Evolutionary conservation across 2,888 invertebrate species (phyloP).

Genomic region (Melanchra persicariae): DNA sequence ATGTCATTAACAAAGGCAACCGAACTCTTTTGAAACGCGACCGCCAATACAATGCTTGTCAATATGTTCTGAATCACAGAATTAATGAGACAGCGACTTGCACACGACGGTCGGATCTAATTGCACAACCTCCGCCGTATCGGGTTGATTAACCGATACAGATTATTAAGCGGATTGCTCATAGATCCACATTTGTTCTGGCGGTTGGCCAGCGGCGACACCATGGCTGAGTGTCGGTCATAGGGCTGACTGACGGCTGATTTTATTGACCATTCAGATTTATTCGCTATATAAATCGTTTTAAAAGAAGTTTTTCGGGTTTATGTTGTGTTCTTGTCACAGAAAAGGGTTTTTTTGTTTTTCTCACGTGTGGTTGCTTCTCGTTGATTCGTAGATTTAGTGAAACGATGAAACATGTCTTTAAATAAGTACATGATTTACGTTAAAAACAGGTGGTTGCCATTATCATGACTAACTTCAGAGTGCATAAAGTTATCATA

Average conservation of each 20-base stretch:
- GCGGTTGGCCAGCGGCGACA: conserved; percentile 81
- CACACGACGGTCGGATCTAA: conserved; percentile 69
- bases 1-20: conserved; percentile 28
- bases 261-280: conserved; percentile 50
- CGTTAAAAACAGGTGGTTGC: neutral
- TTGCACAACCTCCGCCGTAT: conserved; percentile 80
- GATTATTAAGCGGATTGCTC: conserved; percentile 87
- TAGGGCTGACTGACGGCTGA: conserved; percentile 57
- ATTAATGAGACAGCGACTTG: conserved; percentile 62
- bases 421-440: neutral
- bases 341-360: conserved; percentile 5
- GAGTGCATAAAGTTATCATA: neutral
- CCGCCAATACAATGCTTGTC: conserved; percentile 44
- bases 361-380: neutral
- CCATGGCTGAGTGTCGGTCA: conserved; percentile 64
- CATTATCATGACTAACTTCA: neutral
- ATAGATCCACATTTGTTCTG: conserved; percentile 85
- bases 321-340: neutral
- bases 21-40: conserved; percentile 31
- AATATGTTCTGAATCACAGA: conserved; percentile 58
- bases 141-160: conserved; percentile 89
- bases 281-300: conserved; percentile 47
- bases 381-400: neutral
- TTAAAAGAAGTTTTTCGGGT: conserved; percentile 20
- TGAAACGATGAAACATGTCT: neutral